Percentiles rank a stretch among this genome's conserved stretches.
Conservation (phyloP, 2,888 invertebrate species). For the Amiota mariae region DNA sequence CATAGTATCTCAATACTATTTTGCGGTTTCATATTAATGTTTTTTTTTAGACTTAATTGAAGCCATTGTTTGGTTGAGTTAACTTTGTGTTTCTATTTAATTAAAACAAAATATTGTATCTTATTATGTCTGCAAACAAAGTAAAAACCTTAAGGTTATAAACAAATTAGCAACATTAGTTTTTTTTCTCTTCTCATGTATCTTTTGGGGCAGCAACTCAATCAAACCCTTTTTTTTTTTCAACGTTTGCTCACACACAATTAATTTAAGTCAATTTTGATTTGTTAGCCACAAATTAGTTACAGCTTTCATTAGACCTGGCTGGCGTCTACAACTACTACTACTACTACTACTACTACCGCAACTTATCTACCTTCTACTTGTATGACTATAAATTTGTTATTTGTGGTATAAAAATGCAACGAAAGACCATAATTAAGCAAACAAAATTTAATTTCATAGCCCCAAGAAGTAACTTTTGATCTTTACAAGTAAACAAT, state of each 20-base stretch:
- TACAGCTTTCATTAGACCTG: conserved; percentile 43
- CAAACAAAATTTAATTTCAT: conserved; percentile 44
- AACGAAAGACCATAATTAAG: conserved; percentile 49
- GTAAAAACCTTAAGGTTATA: conserved; percentile 22
- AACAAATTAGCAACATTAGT: conserved; percentile 30
- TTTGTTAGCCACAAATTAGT: conserved; percentile 53
- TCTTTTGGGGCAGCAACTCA: conserved; percentile 39
- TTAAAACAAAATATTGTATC: not conserved
- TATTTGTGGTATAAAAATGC: conserved; percentile 52
- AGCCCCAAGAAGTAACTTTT: conserved; percentile 32
- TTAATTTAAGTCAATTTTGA: conserved; percentile 59
- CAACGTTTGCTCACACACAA: conserved; percentile 36
- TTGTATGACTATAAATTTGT: too few relatives aligned
- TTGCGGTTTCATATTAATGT: conserved; percentile 40
- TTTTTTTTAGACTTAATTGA: conserved; percentile 43
- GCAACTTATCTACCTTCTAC: too few relatives aligned
- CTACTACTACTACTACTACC: not conserved
- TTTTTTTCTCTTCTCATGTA: not conserved
- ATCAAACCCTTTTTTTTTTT: conserved; percentile 39
- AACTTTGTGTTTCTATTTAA: conserved; percentile 39
- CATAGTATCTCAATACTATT: not conserved
- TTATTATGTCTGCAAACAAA: not conserved
- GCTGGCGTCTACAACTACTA: not conserved
- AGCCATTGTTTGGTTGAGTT: conserved; percentile 49
- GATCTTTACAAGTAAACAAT: conserved; percentile 14